Evolutionary conservation across 1,140 invertebrate genomes (phyloP).

Genomic region (Lamellibrachia luymesi): DNA sequence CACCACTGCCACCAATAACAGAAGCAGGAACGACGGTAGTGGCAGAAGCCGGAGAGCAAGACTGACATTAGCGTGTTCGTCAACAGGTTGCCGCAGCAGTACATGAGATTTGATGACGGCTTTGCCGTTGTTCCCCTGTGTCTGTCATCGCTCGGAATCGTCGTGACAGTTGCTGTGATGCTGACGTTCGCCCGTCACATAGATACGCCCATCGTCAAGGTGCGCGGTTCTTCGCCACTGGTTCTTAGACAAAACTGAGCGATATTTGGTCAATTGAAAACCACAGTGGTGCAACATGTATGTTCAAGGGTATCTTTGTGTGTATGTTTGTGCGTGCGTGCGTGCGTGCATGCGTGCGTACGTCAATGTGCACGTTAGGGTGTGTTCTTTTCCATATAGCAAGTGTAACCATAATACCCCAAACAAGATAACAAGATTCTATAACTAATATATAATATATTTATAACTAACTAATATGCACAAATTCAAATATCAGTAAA

Average conservation of each 20-base stretch:
- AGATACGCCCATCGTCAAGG: conserved; percentile 53
- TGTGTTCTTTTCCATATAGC: too few species aligned
- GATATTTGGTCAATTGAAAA: background rate
- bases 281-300: too few species aligned
- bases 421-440: too few species aligned
- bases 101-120: conserved; percentile 63
- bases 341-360: background rate
- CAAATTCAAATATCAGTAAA: too few species aligned
- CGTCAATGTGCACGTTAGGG: background rate
- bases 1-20: conserved; percentile 24
- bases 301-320: background rate
- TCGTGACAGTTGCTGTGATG: conserved; percentile 47
- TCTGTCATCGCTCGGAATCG: conserved; percentile 61
- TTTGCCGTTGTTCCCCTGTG: conserved; percentile 63
- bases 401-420: too few species aligned
- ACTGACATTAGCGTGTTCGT: background rate
- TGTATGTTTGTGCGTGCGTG: background rate
- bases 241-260: background rate
- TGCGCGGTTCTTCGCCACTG: conserved; percentile 27
- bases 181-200: conserved; percentile 64
- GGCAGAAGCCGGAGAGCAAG: too few species aligned
- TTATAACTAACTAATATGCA: too few species aligned
- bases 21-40: too few species aligned
- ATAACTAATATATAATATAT: too few species aligned
- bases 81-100: conserved; percentile 53